These are phyloP conservation scores for Doryteuthis pealeii DNA, from an alignment of 1,140 invertebrate genomes.

Conservation along the genomic window DNA sequence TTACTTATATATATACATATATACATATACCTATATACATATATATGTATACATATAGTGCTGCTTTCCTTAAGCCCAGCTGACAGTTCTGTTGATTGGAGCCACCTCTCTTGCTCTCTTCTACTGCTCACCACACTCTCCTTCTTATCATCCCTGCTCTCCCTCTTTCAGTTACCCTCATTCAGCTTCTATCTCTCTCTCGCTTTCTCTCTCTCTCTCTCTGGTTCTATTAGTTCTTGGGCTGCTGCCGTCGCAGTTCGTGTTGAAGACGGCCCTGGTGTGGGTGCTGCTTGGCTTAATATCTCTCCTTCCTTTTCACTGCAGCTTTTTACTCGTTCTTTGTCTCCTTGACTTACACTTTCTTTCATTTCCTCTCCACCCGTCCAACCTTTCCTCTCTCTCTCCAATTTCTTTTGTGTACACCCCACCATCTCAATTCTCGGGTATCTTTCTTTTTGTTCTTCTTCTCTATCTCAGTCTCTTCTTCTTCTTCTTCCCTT, in stretches of 20 bases:
- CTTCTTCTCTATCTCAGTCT: background rate
- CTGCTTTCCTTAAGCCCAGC: too few relatives aligned
- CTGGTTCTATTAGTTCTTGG: background rate
- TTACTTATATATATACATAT: too few relatives aligned
- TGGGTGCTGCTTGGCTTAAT: background rate
- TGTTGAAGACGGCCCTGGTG: background rate
- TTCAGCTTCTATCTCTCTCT: slow-evolving; percentile 19
- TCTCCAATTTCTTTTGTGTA: too few relatives aligned
- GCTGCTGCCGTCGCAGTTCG: background rate
- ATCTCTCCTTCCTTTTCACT: background rate
- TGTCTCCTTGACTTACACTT: slow-evolving; percentile 15
- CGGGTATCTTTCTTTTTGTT: background rate
- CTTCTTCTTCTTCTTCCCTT: slow-evolving; percentile 10
- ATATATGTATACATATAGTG: too few relatives aligned
- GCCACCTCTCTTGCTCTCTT: background rate
- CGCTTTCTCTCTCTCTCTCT: slow-evolving; percentile 12
- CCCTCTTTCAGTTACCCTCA: slow-evolving; percentile 12
- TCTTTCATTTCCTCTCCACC: too few relatives aligned
- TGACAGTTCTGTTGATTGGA: too few relatives aligned
- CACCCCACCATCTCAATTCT: too few relatives aligned
- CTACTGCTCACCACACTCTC: slow-evolving; percentile 9
- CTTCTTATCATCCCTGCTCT: slow-evolving; percentile 5
- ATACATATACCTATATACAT: too few relatives aligned
- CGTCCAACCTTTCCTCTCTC: too few relatives aligned
- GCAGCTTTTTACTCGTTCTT: slow-evolving; percentile 21